A percentile compares a stretch with the other conserved stretches of the same genome.
Conservation (phyloP, 2,888 invertebrate genomes). For the Gasteruption jaculator region DNA sequence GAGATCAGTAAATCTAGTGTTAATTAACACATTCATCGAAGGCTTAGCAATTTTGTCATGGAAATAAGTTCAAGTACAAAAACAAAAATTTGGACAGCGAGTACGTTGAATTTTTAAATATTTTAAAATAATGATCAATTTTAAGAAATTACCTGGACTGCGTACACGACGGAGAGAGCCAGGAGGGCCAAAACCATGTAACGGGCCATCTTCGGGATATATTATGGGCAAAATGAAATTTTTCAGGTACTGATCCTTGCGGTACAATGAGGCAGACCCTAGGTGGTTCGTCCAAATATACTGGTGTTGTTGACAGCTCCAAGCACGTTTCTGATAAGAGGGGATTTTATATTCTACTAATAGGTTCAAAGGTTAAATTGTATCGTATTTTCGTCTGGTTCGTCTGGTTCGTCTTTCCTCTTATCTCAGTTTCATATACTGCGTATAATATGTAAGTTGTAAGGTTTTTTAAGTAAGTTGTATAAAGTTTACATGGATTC, state of each 20-base stretch:
- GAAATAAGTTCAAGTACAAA: no score
- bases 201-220: constrained; percentile 30
- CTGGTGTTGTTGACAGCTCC: constrained; percentile 7
- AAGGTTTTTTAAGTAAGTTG: no score
- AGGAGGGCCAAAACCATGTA: constrained; percentile 24
- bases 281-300: constrained; percentile 2
- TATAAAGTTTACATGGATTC: background rate
- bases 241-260: background rate
- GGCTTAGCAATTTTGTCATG: no score
- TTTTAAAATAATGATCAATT: no score
- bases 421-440: background rate
- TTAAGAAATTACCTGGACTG: constrained; percentile 36
- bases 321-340: constrained; percentile 14
- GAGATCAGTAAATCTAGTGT: no score
- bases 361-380: constrained; percentile 24
- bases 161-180: constrained; percentile 25
- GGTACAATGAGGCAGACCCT: background rate
- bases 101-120: no score
- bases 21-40: no score
- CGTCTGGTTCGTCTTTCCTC: background rate
- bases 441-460: no score
- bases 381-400: background rate
- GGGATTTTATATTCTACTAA: no score
- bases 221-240: background rate
- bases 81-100: no score